A percentile compares a stretch with the other conserved stretches of the same genome.
phyloP scores from a whole-genome alignment of 2,113 vertebrate genomes.

The Athene noctua region DNA sequence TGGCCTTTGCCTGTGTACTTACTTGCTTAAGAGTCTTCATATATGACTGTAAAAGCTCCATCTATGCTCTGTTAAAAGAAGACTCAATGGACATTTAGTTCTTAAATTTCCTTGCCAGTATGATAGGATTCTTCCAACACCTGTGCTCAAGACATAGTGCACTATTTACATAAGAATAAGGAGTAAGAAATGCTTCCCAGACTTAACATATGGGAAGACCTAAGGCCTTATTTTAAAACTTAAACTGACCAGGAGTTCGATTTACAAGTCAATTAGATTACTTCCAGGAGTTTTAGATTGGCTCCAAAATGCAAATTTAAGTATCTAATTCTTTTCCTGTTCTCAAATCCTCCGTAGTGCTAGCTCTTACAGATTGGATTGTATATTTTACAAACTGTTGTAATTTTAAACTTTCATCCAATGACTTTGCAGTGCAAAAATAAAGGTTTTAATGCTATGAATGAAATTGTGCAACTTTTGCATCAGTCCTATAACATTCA shows the following conservation, averaged over 20 bases:
- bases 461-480: not conserved
- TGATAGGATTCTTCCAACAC: not conserved
- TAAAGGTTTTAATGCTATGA: not conserved
- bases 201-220: not conserved
- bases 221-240: not conserved
- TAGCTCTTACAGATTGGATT: not conserved
- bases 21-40: not conserved
- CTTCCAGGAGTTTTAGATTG: not conserved
- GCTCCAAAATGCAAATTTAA: not conserved
- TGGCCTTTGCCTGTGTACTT: not conserved
- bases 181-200: not conserved
- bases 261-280: not conserved
- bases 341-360: not conserved
- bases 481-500: not conserved
- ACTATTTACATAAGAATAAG: not conserved
- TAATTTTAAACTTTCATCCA: not conserved
- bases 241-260: not conserved
- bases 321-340: not conserved
- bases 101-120: not conserved
- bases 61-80: not conserved
- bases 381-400: not conserved
- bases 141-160: not conserved
- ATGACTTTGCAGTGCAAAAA: not conserved
- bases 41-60: not conserved
- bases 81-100: not conserved